These are phyloP conservation scores for Scaptodrosophila lebanonensis DNA, from an alignment of 1,140 invertebrate species.

Conservation along the genomic window DNA sequence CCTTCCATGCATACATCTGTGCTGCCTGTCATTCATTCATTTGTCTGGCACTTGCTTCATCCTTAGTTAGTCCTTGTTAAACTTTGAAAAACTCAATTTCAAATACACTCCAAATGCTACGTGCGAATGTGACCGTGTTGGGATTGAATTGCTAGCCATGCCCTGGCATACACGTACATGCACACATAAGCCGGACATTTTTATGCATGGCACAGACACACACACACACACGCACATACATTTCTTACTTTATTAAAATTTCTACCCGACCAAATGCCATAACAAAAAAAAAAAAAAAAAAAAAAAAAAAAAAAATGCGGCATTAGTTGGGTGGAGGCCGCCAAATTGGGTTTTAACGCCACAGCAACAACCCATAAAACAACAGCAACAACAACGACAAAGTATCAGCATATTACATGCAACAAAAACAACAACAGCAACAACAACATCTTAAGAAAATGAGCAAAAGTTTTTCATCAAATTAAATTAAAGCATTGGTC, in stretches of 20 bases:
- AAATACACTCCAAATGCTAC: slow-evolving; percentile 27
- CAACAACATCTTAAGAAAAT: background rate
- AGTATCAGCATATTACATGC: too few relatives aligned
- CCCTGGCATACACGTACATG: too few relatives aligned
- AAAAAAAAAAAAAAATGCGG: too few relatives aligned
- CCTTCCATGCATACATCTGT: background rate
- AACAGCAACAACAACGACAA: too few relatives aligned
- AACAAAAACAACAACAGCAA: too few relatives aligned
- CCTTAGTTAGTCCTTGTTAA: slow-evolving; percentile 1
- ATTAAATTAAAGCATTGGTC: too few relatives aligned
- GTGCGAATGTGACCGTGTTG: slow-evolving; percentile 23
- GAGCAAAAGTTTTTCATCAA: background rate
- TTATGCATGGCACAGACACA: slow-evolving; percentile 32
- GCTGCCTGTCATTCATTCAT: background rate
- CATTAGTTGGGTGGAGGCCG: too few relatives aligned
- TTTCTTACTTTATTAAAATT: background rate
- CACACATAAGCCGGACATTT: slow-evolving; percentile 28
- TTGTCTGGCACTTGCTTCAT: slow-evolving; percentile 1
- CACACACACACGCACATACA: slow-evolving; percentile 7
- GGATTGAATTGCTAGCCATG: too few relatives aligned
- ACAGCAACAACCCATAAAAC: too few relatives aligned
- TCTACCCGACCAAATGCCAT: background rate
- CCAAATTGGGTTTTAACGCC: too few relatives aligned
- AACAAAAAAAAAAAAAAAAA: too few relatives aligned
- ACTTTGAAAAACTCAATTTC: slow-evolving; percentile 33